Percentiles rank a stretch among this genome's conserved stretches.
phyloP scores from a whole-genome alignment of 1,140 invertebrate species.

The Agrilus planipennis region DNA sequence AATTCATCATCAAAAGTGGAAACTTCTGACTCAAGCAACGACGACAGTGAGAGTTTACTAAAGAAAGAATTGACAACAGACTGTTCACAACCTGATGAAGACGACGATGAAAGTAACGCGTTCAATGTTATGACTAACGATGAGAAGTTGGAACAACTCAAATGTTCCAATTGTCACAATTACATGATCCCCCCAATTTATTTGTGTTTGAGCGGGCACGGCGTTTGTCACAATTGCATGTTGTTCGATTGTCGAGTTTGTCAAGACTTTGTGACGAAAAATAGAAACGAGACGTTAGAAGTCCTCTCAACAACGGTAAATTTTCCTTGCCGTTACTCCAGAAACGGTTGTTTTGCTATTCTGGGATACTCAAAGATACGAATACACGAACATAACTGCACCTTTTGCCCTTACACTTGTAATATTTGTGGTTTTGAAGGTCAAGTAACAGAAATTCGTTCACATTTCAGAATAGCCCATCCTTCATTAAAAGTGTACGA shows the following conservation, averaged over 20 bases:
- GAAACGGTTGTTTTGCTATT: conserved; percentile 19
- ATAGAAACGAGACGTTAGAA: conserved; percentile 22
- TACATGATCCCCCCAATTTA: conserved; percentile 23
- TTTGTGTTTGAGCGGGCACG: conserved; percentile 19
- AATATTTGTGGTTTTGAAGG: conserved; percentile 17
- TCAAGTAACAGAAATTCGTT: conserved; percentile 13
- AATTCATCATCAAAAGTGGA: conserved; percentile 6
- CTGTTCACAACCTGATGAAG: conserved; percentile 1
- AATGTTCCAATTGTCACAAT: conserved; percentile 18
- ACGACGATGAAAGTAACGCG: conserved; percentile 8
- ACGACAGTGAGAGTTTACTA: conserved; percentile 6
- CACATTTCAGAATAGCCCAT: conserved; percentile 23
- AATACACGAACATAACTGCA: conserved; percentile 23
- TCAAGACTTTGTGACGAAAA: conserved; percentile 15
- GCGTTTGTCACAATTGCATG: conserved; percentile 19
- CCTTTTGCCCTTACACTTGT: conserved; percentile 22
- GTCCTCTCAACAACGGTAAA: conserved; percentile 14
- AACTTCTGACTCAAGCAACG: not conserved
- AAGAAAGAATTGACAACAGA: conserved; percentile 4
- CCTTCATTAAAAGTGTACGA: conserved; percentile 21
- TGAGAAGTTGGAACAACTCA: conserved; percentile 10
- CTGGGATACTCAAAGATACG: conserved; percentile 17
- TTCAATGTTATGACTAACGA: conserved; percentile 3
- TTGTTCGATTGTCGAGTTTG: conserved; percentile 16
- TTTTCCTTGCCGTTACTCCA: conserved; percentile 19